Evolutionary conservation across 2,797 vertebrate genomes (phyloP).

Genomic region (Acrossocheilus fasciatus): DNA sequence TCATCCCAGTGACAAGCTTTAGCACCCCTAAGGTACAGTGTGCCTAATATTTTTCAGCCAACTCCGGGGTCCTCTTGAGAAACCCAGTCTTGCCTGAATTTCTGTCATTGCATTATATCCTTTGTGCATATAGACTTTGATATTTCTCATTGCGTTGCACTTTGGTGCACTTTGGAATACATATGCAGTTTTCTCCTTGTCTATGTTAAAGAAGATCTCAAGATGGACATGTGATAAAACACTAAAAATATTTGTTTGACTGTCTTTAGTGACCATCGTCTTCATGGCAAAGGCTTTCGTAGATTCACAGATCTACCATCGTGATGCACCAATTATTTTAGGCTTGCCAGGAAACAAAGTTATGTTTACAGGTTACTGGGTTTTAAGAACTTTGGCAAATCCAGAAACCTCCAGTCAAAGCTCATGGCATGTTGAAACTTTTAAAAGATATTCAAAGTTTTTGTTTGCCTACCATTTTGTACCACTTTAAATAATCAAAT

Average conservation of each 20-base stretch:
- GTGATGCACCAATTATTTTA: neutral
- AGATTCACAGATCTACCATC: neutral
- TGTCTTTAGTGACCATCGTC: neutral
- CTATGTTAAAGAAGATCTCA: constrained; percentile 9
- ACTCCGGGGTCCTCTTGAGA: neutral
- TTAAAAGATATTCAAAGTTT: neutral
- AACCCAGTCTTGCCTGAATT: neutral
- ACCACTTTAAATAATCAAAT: neutral
- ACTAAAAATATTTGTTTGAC: neutral
- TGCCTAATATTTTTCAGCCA: neutral
- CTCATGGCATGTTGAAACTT: neutral
- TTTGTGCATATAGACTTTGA: neutral
- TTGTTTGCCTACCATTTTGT: neutral
- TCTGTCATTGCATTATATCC: neutral
- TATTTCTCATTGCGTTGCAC: neutral
- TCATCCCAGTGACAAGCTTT: neutral
- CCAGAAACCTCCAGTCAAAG: neutral
- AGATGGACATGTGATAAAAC: neutral
- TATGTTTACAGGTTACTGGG: neutral
- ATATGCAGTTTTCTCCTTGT: neutral
- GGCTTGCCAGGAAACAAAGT: neutral
- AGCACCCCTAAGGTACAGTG: neutral
- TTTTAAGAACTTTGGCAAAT: neutral
- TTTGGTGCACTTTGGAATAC: neutral
- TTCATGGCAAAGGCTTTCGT: neutral